Base-by-base conservation (phyloP, 2,797 vertebrate species). In the Tokudaia muenninki region DNA sequence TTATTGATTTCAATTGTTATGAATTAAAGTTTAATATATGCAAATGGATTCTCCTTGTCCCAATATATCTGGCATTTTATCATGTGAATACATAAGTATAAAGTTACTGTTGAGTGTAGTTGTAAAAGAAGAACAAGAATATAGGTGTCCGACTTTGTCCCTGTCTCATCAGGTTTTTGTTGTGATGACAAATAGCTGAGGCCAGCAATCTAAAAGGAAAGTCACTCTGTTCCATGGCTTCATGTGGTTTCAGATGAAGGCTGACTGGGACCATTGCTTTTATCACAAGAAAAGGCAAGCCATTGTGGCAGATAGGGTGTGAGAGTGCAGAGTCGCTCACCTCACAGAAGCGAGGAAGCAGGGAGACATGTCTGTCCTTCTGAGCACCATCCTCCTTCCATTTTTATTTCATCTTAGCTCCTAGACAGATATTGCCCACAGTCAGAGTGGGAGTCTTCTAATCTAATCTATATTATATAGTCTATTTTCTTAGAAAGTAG, bases 91-190 rank as follows among this genome's bases (percentile, higher is more conserved):
- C 6, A 0, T 80, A 86, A 93, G 87, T 67, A 74, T 90, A 78
- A 94, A 87, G 65, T 59, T 37, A 70, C 31, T 52, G 31, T 21
- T 86, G 17, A 91, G 21, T 16, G 3, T 2, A 67, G 37, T 52
- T 94, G 21, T 77, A 47, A 59, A 95, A 74, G 91, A 95, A 94
- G 26, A 75, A 82, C 22, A 95, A 94, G 26, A 83, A 82, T 24
- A 44, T 11, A 55, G 19, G 22, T 17, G 3, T 95, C 22, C 52
- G 26, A 17, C 19, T 29, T 26, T 26, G 19, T 92, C 29, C 13
- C 21, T 22, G 24, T 26, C 29, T 47, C 29, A 47, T 22, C 26
- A 31, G 16, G 26, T 34, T 34, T 55, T 70, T 78, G 13, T 44
- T 37, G 17, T 19, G 44, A 4, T 44, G 63, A 72, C 29, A 70